Percentiles rank a stretch among this genome's conserved stretches.
These are phyloP conservation scores for Lasioglossum marginatum DNA, from an alignment of 2,888 invertebrate species.

Conservation along the genomic window DNA sequence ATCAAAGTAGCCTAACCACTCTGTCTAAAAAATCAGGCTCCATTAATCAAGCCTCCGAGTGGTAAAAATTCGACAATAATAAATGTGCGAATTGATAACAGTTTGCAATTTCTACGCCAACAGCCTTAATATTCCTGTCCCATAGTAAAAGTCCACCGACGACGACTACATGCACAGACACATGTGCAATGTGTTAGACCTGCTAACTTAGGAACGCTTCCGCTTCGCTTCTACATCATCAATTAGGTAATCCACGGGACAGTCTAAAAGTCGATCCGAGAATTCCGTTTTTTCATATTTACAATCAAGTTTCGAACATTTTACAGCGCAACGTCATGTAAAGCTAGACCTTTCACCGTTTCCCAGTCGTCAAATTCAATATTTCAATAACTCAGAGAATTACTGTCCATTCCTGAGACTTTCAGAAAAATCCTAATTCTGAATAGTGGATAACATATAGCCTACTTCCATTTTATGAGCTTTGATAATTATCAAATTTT, in stretches of 20 bases:
- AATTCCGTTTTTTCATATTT: background rate
- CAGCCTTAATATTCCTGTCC: background rate
- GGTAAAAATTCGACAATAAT: background rate
- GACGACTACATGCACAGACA: background rate
- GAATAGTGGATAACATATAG: too few species aligned
- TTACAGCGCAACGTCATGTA: background rate
- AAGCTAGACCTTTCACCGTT: background rate
- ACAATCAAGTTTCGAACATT: background rate
- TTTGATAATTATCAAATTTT: too few species aligned
- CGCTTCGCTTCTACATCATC: conserved; percentile 10
- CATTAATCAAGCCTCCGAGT: background rate
- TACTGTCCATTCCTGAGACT: background rate
- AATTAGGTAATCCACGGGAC: conserved; percentile 5
- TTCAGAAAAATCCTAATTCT: background rate
- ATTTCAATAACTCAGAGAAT: background rate
- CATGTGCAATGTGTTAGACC: background rate
- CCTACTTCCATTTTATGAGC: too few species aligned
- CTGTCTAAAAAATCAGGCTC: background rate
- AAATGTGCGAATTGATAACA: background rate
- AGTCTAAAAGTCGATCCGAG: background rate
- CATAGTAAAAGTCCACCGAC: background rate
- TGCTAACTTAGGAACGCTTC: conserved; percentile 13
- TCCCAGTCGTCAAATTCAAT: background rate
- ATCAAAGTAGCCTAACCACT: background rate
- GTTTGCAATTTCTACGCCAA: background rate